Evolutionary conservation across 92 coral and sea anemone species (phyloP), one percentile per base, ranked within the genome.

Genomic region (Pocillopora meandrina): DNA sequence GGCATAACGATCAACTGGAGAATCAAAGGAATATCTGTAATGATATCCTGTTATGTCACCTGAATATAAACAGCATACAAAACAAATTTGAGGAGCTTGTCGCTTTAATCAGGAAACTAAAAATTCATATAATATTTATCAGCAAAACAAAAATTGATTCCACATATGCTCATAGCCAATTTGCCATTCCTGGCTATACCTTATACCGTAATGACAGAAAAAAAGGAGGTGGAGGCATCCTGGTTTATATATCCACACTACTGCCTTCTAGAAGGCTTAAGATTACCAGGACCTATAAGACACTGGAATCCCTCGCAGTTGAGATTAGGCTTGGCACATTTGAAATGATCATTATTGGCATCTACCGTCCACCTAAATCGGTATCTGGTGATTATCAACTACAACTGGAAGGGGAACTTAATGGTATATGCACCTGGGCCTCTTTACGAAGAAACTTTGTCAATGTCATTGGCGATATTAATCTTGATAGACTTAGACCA

Each of bases 101-200:
- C 47, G 52, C 19, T 47, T 57, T 52, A 33, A 86, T 82, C 26
- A 62, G 69, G 18, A 77, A 81, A 72, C 72, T 77, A 16, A 82
- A 79, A 4, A 88, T 85, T 35, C 93, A 90, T 10, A 71, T 86
- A 20, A 82, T 77, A 16, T 68, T 82, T 68, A 67, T 90, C n/a
- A 73, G 82, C 23, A 89, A 90, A 74, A 87, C 90, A 36, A 87
- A 87, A 60, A 87, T 87, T 47, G 93, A 90, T 68, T 60, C 72
- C 16, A 71, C 79, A 59, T 87, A 90, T 75, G 91, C 91, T 14
- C 61, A 90, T 78, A 31, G 74, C 70, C 89, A 90, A 83, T 87
- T 90, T 61, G 15, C 21, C 23, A 65, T 87, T 16, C 84, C 89
- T 26, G 94, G 91, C 20, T 91, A 78, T 83, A 49, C 81, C 49